Evolutionary conservation across 2,888 invertebrate genomes (phyloP), one percentile per base, ranked within the genome.

Genomic region (Candidula unifasciata): DNA sequence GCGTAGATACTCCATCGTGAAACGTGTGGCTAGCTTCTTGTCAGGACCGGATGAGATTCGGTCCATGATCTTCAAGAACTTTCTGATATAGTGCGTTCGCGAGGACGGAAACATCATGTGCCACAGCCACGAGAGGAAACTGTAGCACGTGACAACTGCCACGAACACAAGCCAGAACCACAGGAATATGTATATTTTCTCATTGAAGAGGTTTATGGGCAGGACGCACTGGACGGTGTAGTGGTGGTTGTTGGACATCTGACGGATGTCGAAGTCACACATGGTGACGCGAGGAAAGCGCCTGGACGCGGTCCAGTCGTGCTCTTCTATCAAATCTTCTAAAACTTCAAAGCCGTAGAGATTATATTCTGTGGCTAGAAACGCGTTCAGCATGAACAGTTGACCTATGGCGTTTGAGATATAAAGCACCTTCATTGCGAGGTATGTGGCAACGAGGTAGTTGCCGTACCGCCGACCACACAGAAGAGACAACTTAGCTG

Each of bases 391-490:
- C 88, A 94, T 89, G 88, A 94, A 93, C 84, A 94, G 91, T 89
- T 94, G 94, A 27, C 93, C 93, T n/a, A 94, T 90, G 37, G 93
- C 93, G 87, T 94, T 94, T 37, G 91, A 87, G 83, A 94, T 92
- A 86, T 94, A 94, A 16, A 94, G 88, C 64, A 92, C 79, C 88
- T 94, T 94, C 86, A 92, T 91, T 86, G 93, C 89, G 68, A 94
- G 89, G 88, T 94, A 94, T 37, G 94, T 91, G 71, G 93, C 89
- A 2, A 94, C 92, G 27, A 94, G 92, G 89, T 94, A 94, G 85
- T 94, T 94, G 10, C 94, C 94, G 89, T 94, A 94, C 79, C 94
- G 90, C 85, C 93, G 93, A 21, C 94, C 94, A 81, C 92, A 92
- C 30, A 93, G 87, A 74, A 92, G 88, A 44, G 92, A 92, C 76